Conservation (phyloP, 2,113 vertebrate genomes). For the Epinephelus moara region DNA sequence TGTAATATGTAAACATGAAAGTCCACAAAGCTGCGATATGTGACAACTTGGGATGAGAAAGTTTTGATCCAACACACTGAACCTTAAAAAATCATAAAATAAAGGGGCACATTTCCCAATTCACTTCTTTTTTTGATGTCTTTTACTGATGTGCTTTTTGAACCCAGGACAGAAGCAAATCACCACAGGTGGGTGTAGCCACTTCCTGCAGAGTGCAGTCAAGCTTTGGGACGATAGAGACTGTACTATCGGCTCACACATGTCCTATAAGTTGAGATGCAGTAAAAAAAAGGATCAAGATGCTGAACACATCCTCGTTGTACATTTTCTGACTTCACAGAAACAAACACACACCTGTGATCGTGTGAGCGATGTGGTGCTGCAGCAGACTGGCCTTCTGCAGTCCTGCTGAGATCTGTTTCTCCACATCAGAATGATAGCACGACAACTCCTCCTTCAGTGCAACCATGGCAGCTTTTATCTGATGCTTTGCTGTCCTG, state of each 20-base stretch:
- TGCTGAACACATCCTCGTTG: neutral
- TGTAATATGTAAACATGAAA: no score
- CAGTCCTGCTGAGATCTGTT: conserved; percentile 27
- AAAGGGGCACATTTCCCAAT: neutral
- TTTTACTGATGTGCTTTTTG: neutral
- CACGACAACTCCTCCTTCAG: conserved; percentile 28
- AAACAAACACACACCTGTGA: conserved; percentile 25
- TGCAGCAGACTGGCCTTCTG: conserved; percentile 1
- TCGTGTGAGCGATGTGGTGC: conserved; percentile 13
- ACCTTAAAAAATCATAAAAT: neutral
- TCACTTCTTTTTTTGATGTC: conserved; percentile 8
- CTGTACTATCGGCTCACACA: conserved; percentile 13
- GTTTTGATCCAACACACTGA: no score
- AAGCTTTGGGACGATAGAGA: conserved; percentile 13
- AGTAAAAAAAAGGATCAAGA: neutral
- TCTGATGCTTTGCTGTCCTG: conserved; percentile 2
- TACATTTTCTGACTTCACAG: neutral
- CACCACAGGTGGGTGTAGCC: conserved; percentile 10
- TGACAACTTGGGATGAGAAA: no score
- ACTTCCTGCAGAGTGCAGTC: conserved; percentile 1
- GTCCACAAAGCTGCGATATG: no score
- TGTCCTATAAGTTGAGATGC: conserved; percentile 9
- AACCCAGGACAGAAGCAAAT: conserved; percentile 16
- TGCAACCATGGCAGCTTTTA: conserved; percentile 16
- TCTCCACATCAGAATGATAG: conserved; percentile 4